Percentiles rank a stretch among this genome's conserved stretches.
Evolutionary conservation across 2,888 invertebrate species (phyloP).

Genomic region (Blera fallax): DNA sequence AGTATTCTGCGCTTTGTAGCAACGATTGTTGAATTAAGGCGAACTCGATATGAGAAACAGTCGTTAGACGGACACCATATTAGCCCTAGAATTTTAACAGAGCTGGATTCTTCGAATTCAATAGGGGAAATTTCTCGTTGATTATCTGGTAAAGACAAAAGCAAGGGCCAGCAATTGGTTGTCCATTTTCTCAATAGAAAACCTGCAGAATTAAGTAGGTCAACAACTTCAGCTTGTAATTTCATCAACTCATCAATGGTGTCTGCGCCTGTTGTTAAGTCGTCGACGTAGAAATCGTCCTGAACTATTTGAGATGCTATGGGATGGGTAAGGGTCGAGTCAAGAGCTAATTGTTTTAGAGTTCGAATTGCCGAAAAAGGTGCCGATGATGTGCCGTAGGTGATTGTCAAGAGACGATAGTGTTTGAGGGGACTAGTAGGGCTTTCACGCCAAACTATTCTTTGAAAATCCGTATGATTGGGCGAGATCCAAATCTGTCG

Average conservation of each 20-base stretch:
- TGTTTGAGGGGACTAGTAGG: conserved; percentile 10
- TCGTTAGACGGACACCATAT: conserved; percentile 47
- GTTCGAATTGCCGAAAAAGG: conserved; percentile 52
- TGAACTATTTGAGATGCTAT: conserved; percentile 39
- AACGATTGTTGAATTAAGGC: not conserved
- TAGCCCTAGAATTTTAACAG: conserved; percentile 51
- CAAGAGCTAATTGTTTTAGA: conserved; percentile 59
- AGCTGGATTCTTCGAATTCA: not conserved
- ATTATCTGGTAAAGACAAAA: not conserved
- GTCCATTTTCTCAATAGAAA: not conserved
- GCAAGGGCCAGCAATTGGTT: conserved; percentile 2
- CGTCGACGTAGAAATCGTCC: conserved; percentile 74
- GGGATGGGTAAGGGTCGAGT: conserved; percentile 51
- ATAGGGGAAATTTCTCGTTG: not conserved
- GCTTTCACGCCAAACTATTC: conserved; percentile 47
- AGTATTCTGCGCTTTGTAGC: not conserved
- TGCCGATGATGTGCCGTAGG: conserved; percentile 52
- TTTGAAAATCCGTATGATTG: conserved; percentile 36
- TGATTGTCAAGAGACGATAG: conserved; percentile 47
- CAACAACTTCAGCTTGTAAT: conserved; percentile 2
- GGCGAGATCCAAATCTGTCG: conserved; percentile 48
- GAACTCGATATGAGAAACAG: conserved; percentile 82
- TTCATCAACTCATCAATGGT: conserved; percentile 15
- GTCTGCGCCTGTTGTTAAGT: conserved; percentile 63
- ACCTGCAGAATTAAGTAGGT: not conserved